These are phyloP conservation scores for Drosophila funebris DNA, from an alignment of 1,140 invertebrate genomes.

Conservation along the genomic window DNA sequence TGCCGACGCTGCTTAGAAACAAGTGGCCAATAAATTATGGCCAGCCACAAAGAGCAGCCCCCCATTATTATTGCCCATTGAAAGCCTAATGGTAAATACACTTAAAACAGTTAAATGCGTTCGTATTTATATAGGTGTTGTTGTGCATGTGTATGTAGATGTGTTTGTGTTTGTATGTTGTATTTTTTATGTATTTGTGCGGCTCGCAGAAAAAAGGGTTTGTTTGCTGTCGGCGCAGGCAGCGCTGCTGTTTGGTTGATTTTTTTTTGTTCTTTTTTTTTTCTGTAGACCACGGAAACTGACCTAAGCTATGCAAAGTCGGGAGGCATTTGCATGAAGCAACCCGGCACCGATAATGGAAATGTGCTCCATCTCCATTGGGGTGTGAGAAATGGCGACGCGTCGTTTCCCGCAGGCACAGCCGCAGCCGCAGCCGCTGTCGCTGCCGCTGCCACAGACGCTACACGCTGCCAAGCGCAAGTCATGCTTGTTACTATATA, in stretches of 20 bases:
- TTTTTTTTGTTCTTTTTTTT: constrained; percentile 32
- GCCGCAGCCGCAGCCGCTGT: background rate
- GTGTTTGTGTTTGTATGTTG: constrained; percentile 6
- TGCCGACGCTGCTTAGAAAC: constrained; percentile 71
- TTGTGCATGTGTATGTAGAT: constrained; percentile 25
- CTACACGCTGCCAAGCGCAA: constrained; percentile 57
- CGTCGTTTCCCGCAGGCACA: constrained; percentile 24
- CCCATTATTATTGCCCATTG: constrained; percentile 76
- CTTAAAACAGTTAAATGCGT: constrained; percentile 70
- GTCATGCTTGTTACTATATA: constrained; percentile 51
- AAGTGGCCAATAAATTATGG: constrained; percentile 81
- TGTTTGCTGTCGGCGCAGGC: background rate
- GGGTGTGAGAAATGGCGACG: constrained; percentile 41
- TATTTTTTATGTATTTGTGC: constrained; percentile 35
- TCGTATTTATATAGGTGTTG: constrained; percentile 1
- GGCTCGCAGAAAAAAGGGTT: constrained; percentile 41
- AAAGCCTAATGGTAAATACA: constrained; percentile 75
- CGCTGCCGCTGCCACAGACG: constrained; percentile 7
- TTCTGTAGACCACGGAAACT: constrained; percentile 69
- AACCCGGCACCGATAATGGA: constrained; percentile 60
- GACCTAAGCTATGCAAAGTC: constrained; percentile 72
- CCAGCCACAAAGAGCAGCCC: constrained; percentile 50
- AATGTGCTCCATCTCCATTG: constrained; percentile 49
- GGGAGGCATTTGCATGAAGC: constrained; percentile 63
- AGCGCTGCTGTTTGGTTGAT: constrained; percentile 21